These are phyloP conservation scores for Drosophila rufa DNA, from an alignment of 1,140 invertebrate species.

Conservation along the genomic window DNA sequence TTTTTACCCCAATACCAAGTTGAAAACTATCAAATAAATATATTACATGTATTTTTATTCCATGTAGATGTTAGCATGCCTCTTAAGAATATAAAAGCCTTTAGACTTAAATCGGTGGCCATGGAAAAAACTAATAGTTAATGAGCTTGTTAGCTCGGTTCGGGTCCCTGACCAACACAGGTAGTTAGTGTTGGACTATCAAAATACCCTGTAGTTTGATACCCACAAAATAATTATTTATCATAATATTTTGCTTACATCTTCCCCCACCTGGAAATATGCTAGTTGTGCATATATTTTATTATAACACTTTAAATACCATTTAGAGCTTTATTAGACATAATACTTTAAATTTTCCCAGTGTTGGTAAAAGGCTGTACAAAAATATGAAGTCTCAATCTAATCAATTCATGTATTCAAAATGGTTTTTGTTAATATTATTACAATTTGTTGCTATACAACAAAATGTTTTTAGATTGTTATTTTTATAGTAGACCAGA, in stretches of 20 bases:
- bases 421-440: background rate
- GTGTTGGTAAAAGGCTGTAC: background rate
- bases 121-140: slow-evolving; percentile 43
- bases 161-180: slow-evolving; percentile 10
- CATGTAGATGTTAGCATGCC: slow-evolving; percentile 4
- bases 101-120: slow-evolving; percentile 25
- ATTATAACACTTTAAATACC: background rate
- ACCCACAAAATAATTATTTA: too few species aligned
- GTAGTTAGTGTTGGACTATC: background rate
- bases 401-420: background rate
- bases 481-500: background rate
- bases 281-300: background rate
- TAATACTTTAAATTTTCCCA: background rate
- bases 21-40: too few species aligned
- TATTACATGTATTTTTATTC: background rate
- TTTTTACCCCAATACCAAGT: too few species aligned
- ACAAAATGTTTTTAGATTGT: too few species aligned
- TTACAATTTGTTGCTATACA: background rate
- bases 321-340: too few species aligned
- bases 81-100: slow-evolving; percentile 11
- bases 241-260: too few species aligned
- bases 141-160: slow-evolving; percentile 34
- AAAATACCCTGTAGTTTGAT: slow-evolving; percentile 14
- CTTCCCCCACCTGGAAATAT: too few species aligned
- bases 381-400: too few species aligned